phyloP scores from a whole-genome alignment of 2,888 invertebrate genomes.

The Pinctada fucata region DNA sequence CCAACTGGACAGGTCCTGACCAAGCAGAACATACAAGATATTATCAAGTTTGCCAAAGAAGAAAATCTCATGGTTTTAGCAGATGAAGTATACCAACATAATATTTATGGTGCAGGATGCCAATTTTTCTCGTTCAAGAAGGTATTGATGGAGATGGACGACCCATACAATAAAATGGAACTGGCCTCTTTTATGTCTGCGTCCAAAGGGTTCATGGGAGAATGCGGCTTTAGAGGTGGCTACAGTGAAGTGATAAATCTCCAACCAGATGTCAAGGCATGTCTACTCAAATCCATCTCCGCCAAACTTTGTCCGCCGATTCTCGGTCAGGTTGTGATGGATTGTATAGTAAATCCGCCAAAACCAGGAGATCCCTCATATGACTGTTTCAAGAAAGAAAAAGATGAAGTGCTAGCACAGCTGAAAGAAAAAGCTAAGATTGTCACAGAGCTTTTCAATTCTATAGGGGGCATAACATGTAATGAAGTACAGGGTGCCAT shows the following conservation, averaged over 20 bases:
- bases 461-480: slow-evolving; percentile 91
- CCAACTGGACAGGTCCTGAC: slow-evolving; percentile 93
- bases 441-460: slow-evolving; percentile 92
- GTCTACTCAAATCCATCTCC: slow-evolving; percentile 81
- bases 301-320: slow-evolving; percentile 96
- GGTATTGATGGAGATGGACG: slow-evolving; percentile 92
- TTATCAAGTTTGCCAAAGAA: slow-evolving; percentile 93
- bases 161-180: slow-evolving; percentile 89
- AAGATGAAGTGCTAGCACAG: slow-evolving; percentile 84
- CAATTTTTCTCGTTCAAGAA: slow-evolving; percentile 97
- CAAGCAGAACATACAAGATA: slow-evolving; percentile 90
- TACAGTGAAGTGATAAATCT: slow-evolving; percentile 95
- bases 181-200: slow-evolving; percentile 97
- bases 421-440: slow-evolving; percentile 88
- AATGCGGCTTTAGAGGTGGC: slow-evolving; percentile 95
- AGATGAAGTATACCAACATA: slow-evolving; percentile 91
- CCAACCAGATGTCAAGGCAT: slow-evolving; percentile 85
- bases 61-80: slow-evolving; percentile 86
- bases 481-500: slow-evolving; percentile 94
- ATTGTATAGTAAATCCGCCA: slow-evolving; percentile 93
- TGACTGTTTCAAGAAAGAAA: slow-evolving; percentile 80
- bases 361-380: slow-evolving; percentile 88
- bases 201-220: slow-evolving; percentile 89
- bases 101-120: slow-evolving; percentile 93
- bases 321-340: slow-evolving; percentile 90